Percentiles rank a stretch among this genome's conserved stretches.
Conservation (phyloP, 1,140 invertebrate genomes). For the Zophobas morio region DNA sequence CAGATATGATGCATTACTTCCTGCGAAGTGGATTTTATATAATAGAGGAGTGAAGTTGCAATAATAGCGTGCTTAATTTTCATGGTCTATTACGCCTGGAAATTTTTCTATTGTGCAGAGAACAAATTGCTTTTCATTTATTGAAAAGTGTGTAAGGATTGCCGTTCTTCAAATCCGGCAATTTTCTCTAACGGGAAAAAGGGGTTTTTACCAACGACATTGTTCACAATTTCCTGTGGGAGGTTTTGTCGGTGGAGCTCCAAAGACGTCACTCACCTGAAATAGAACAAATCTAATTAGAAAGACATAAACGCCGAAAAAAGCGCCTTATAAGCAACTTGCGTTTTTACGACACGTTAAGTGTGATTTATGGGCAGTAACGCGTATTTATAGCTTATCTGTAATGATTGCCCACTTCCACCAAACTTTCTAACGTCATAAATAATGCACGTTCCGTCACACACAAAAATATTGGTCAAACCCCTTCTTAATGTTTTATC, state of each 20-base stretch:
- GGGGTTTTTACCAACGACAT: neutral
- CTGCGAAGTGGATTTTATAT: neutral
- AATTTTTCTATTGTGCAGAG: neutral
- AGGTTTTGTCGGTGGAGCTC: too few relatives aligned
- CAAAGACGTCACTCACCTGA: neutral
- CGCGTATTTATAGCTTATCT: too few relatives aligned
- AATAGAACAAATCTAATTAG: neutral
- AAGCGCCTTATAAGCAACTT: too few relatives aligned
- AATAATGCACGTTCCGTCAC: too few relatives aligned
- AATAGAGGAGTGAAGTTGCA: neutral
- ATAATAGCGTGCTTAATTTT: neutral
- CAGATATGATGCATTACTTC: constrained; percentile 16
- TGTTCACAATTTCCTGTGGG: too few relatives aligned
- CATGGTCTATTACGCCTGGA: neutral
- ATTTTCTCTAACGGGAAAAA: neutral
- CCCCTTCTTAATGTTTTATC: too few relatives aligned
- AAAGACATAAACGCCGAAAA: neutral
- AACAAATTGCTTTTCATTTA: constrained; percentile 1
- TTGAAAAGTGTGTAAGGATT: neutral
- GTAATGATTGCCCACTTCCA: too few relatives aligned
- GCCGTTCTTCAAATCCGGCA: neutral
- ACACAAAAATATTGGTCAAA: too few relatives aligned
- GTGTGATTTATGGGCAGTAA: too few relatives aligned
- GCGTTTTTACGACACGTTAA: too few relatives aligned
- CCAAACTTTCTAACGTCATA: too few relatives aligned